A percentile compares a stretch with the other conserved stretches of the same genome.
Evolutionary conservation across 1,140 invertebrate genomes (phyloP).

Genomic region (Centruroides sculpturatus): DNA sequence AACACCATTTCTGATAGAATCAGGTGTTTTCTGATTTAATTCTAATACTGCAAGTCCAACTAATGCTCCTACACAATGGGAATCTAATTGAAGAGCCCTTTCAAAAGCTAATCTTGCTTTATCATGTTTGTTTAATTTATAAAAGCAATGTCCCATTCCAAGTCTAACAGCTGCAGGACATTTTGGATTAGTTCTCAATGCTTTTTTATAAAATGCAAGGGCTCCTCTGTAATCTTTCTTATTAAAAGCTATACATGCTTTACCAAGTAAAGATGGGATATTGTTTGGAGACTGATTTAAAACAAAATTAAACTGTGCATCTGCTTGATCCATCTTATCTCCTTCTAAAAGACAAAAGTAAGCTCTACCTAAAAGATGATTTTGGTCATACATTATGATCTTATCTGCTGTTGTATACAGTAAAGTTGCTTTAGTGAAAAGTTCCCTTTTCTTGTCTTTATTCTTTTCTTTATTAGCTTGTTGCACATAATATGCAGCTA

Average conservation of each 20-base stretch:
- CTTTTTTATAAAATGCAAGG: constrained; percentile 95
- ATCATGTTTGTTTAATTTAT: constrained; percentile 88
- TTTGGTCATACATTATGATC: constrained; percentile 98
- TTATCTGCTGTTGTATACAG: constrained; percentile 97
- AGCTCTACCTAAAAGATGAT: constrained; percentile 90
- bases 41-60: constrained; percentile 91
- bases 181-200: constrained; percentile 84
- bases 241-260: constrained; percentile 79
- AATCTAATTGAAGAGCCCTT: constrained; percentile 79
- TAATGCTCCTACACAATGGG: constrained; percentile 87
- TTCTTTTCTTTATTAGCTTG: constrained; percentile 89
- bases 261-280: constrained; percentile 77
- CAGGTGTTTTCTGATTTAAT: constrained; percentile 80
- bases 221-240: constrained; percentile 71
- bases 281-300: constrained; percentile 89
- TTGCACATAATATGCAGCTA: constrained; percentile 96
- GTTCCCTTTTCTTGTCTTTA: constrained; percentile 85
- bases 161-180: constrained; percentile 92
- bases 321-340: constrained; percentile 99
- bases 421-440: constrained; percentile 92
- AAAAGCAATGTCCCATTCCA: constrained; percentile 96
- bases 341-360: constrained; percentile 97
- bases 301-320: constrained; percentile 99
- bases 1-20: constrained; percentile 84
- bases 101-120: constrained; percentile 95